A percentile compares a stretch with the other conserved stretches of the same genome.
These are phyloP conservation scores for Glyptemys insculpta DNA, from an alignment of 2,797 vertebrate genomes.

Conservation along the genomic window DNA sequence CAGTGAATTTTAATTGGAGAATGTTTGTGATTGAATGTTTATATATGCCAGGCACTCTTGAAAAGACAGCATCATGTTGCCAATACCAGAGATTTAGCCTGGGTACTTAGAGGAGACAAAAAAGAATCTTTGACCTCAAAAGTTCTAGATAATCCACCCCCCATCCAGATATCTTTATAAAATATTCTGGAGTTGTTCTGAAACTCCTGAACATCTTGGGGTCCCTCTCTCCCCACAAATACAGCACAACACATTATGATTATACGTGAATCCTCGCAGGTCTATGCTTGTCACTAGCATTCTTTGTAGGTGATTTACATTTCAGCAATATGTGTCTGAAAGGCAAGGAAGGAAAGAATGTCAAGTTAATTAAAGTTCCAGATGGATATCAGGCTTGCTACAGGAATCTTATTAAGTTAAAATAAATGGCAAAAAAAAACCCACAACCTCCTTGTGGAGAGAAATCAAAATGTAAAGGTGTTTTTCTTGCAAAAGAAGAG, in stretches of 20 bases:
- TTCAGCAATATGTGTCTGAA: constrained; percentile 72
- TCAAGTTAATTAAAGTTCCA: constrained; percentile 1
- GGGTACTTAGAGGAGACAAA: not conserved
- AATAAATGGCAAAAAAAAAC: not conserved
- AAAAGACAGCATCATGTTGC: not conserved
- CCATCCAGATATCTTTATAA: not conserved
- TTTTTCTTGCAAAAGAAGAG: not conserved
- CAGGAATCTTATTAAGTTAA: not conserved
- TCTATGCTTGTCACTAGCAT: not conserved
- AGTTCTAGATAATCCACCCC: not conserved
- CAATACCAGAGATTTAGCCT: not conserved
- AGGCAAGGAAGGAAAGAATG: constrained; percentile 41
- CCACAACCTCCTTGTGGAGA: not conserved
- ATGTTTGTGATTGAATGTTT: not conserved
- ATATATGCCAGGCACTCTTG: not conserved
- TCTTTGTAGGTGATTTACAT: constrained; percentile 59
- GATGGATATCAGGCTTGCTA: not conserved
- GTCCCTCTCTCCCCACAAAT: constrained; percentile 11
- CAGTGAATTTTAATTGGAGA: not conserved
- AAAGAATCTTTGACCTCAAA: not conserved
- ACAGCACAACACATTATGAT: constrained; percentile 8
- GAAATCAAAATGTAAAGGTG: not conserved
- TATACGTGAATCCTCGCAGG: rapidly evolving
- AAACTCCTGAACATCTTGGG: not conserved
- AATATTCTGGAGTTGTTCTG: not conserved